Conservation (phyloP, 2,797 vertebrate genomes). For the Megaceryle alcyon region DNA sequence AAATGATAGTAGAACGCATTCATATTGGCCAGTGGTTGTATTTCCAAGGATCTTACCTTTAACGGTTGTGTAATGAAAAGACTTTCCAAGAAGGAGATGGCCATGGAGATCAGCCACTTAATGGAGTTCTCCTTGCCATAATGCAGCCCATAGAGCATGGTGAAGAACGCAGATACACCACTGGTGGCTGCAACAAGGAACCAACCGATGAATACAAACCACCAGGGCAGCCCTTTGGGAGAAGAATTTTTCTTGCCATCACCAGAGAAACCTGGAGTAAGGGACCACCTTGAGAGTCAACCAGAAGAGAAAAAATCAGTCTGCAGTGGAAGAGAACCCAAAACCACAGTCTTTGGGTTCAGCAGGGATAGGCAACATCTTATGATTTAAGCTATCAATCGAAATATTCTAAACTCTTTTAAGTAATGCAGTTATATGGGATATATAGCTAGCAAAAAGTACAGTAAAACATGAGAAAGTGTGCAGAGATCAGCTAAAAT, state of each 20-base stretch:
- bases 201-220: slow-evolving; percentile 93
- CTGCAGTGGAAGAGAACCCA: neutral
- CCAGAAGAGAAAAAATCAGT: neutral
- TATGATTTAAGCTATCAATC: neutral
- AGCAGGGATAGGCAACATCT: neutral
- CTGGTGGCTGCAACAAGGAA: slow-evolving; percentile 87
- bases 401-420: neutral
- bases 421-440: neutral
- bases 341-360: neutral
- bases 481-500: neutral
- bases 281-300: slow-evolving; percentile 51
- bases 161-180: slow-evolving; percentile 89
- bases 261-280: slow-evolving; percentile 68
- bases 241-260: slow-evolving; percentile 68
- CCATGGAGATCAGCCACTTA: slow-evolving; percentile 94
- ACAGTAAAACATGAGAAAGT: neutral
- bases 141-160: slow-evolving; percentile 93
- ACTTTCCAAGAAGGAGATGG: slow-evolving; percentile 93
- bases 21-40: neutral
- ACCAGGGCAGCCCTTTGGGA: slow-evolving; percentile 88
- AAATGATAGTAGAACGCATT: neutral
- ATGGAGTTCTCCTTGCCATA: slow-evolving; percentile 92
- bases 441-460: neutral
- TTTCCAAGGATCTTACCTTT: slow-evolving; percentile 83
- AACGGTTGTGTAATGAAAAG: slow-evolving; percentile 93